Percentiles rank a stretch among this genome's conserved stretches.
These are phyloP conservation scores for Xestoiulus laeticollis DNA, from an alignment of 2,888 invertebrate genomes.

Conservation along the genomic window DNA sequence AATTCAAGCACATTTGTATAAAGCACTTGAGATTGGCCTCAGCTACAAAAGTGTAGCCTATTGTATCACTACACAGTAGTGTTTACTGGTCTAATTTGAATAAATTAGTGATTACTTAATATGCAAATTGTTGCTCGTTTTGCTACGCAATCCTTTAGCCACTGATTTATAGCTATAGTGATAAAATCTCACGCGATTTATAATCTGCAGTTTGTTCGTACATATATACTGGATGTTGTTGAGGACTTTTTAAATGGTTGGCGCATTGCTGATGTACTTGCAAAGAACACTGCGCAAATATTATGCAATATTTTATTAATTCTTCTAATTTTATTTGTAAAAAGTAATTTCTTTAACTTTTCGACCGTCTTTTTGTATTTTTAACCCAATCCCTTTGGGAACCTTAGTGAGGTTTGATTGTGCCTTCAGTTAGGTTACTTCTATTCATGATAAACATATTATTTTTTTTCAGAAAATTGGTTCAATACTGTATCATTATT, in stretches of 20 bases:
- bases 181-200: conserved; percentile 17
- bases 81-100: conserved; percentile 25
- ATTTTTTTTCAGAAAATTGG: too few species aligned
- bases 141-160: background rate
- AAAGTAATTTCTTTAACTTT: too few species aligned
- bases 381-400: too few species aligned
- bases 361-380: too few species aligned
- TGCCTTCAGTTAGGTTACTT: too few species aligned
- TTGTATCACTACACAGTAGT: background rate
- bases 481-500: too few species aligned
- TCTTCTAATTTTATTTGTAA: too few species aligned
- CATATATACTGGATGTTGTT: background rate
- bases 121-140: conserved; percentile 32
- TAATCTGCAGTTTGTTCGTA: background rate
- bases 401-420: too few species aligned
- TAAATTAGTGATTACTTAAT: conserved; percentile 24
- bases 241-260: background rate
- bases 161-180: background rate
- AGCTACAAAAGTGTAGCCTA: background rate
- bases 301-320: too few species aligned
- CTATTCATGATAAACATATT: too few species aligned
- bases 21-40: conserved; percentile 1
- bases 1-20: background rate
- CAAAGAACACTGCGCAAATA: too few species aligned
- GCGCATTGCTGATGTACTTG: background rate